A percentile compares a stretch with the other conserved stretches of the same genome.
phyloP scores from a whole-genome alignment of 2,797 vertebrate species.

The Apogon hyalosoma region DNA sequence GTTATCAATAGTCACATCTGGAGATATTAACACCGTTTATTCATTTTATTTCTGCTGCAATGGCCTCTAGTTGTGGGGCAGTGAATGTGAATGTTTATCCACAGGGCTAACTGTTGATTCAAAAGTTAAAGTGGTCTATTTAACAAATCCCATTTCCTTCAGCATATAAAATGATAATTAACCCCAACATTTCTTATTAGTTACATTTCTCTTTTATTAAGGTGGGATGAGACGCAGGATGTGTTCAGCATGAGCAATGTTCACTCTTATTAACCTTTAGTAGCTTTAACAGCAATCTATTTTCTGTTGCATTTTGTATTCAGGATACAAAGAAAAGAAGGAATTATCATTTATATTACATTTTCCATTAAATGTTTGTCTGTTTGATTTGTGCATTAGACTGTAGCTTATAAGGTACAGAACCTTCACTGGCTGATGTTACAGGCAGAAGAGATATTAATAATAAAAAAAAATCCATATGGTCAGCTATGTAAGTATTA shows the following conservation, averaged over 20 bases:
- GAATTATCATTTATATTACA: too few species aligned
- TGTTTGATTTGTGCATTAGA: slow-evolving; percentile 10
- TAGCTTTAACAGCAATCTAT: background rate
- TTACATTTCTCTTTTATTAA: slow-evolving; percentile 13
- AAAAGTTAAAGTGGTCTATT: slow-evolving; percentile 16
- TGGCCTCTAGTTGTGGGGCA: slow-evolving; percentile 51
- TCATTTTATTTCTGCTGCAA: slow-evolving; percentile 61
- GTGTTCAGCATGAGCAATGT: background rate
- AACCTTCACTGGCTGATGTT: slow-evolving; percentile 1
- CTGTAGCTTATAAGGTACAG: background rate
- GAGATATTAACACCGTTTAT: slow-evolving; percentile 33
- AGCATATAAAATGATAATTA: slow-evolving; percentile 2
- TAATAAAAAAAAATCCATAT: background rate
- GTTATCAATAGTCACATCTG: slow-evolving; percentile 36
- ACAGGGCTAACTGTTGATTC: background rate
- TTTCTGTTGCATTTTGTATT: slow-evolving; percentile 12
- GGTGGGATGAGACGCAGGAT: background rate
- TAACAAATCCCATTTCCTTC: slow-evolving; percentile 8
- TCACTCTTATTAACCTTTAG: too few species aligned
- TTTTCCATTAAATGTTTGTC: background rate
- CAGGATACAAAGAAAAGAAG: slow-evolving; percentile 6
- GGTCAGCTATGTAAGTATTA: background rate
- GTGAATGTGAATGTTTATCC: slow-evolving; percentile 28
- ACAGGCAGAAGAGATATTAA: background rate
- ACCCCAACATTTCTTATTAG: slow-evolving; percentile 12